Conservation (phyloP, 2,113 vertebrate genomes). For the Apodemus speciosus region DNA sequence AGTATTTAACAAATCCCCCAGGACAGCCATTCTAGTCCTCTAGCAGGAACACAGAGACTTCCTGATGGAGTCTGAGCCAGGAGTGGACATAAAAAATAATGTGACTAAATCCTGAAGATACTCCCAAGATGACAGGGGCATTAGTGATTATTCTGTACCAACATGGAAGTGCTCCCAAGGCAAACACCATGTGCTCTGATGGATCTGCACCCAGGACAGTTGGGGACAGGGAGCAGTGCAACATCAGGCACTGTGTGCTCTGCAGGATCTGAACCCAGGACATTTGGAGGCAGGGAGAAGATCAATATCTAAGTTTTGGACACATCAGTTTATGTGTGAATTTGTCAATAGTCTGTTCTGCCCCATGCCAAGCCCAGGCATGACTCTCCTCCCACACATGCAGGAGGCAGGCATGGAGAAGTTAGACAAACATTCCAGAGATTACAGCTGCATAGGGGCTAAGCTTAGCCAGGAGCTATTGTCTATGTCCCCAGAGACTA, state of each 20-base stretch:
- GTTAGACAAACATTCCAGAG: background rate
- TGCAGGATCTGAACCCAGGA: background rate
- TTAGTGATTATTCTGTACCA: background rate
- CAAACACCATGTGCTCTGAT: fast-evolving
- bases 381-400: background rate
- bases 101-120: background rate
- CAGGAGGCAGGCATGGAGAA: background rate
- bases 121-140: background rate
- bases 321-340: background rate
- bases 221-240: too few relatives aligned
- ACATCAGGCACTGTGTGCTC: fast-evolving
- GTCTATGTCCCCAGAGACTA: background rate
- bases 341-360: fast-evolving
- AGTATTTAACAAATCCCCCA: fast-evolving
- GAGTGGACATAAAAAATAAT: fast-evolving
- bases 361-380: background rate
- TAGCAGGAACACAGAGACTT: fast-evolving
- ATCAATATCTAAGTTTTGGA: background rate
- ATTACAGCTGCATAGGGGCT: background rate
- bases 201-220: background rate
- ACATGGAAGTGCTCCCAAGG: background rate
- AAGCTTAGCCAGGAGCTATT: background rate
- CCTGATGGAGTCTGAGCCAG: fast-evolving
- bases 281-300: too few relatives aligned
- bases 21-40: too few relatives aligned